These are phyloP conservation scores for Myocastor coypus DNA, from an alignment of 2,113 vertebrate species.

Conservation along the genomic window DNA sequence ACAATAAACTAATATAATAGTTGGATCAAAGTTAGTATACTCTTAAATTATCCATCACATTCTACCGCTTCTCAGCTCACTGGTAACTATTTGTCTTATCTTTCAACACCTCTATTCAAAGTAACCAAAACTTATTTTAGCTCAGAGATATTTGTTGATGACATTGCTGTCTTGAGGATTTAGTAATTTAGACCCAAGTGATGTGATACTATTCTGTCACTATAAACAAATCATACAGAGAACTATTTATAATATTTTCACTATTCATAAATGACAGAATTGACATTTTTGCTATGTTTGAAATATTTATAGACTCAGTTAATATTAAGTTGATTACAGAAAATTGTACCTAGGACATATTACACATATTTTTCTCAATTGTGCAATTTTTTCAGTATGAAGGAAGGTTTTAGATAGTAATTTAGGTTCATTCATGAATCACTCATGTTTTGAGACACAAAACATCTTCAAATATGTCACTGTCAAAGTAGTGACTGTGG, in stretches of 20 bases:
- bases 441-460: not conserved
- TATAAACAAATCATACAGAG: not conserved
- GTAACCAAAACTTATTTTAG: slow-evolving; percentile 59
- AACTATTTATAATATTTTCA: not conserved
- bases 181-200: not conserved
- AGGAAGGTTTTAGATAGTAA: not conserved
- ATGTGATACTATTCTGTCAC: not conserved
- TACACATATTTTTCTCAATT: not conserved
- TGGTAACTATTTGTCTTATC: slow-evolving; percentile 57
- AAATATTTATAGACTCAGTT: not conserved
- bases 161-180: slow-evolving; percentile 49
- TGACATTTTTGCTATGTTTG: not conserved
- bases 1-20: slow-evolving; percentile 62
- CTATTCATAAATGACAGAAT: not conserved
- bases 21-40: slow-evolving; percentile 65
- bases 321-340: not conserved
- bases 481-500: not conserved
- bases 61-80: slow-evolving; percentile 43
- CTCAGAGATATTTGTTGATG: slow-evolving; percentile 50
- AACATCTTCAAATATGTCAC: not conserved
- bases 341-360: not conserved
- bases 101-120: slow-evolving; percentile 60
- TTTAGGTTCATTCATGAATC: not conserved
- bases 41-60: slow-evolving; percentile 62
- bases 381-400: not conserved